A percentile compares a stretch with the other conserved stretches of the same genome.
Conservation (phyloP, 2,113 vertebrate species). For the Poecile atricapillus region DNA sequence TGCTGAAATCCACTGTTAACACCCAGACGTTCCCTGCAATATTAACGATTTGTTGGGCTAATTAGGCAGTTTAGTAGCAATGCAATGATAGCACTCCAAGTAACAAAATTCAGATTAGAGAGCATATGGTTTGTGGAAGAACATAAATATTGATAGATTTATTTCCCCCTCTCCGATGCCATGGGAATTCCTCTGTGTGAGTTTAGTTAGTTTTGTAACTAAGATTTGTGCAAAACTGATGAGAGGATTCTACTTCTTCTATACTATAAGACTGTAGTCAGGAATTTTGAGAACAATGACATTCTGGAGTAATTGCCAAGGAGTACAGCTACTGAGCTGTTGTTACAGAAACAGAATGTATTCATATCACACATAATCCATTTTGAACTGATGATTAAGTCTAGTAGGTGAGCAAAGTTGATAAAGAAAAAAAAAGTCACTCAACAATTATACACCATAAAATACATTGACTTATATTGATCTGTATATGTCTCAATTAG, state of each 20-base stretch:
- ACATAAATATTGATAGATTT: neutral
- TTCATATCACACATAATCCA: neutral
- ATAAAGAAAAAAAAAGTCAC: neutral
- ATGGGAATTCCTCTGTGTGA: neutral
- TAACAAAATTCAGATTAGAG: neutral
- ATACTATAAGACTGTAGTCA: neutral
- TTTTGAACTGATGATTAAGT: neutral
- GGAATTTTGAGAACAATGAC: neutral
- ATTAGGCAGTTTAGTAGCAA: neutral
- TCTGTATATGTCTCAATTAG: neutral
- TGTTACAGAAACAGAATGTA: neutral
- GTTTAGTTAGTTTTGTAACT: neutral
- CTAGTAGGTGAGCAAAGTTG: neutral
- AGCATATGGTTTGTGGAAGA: neutral
- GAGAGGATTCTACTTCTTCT: neutral
- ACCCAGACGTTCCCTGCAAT: rapidly evolving
- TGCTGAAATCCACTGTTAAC: neutral
- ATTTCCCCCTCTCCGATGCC: neutral
- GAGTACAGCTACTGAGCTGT: neutral
- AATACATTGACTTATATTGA: neutral
- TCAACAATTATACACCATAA: neutral
- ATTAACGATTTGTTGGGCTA: neutral
- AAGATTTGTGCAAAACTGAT: neutral
- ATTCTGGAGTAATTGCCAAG: neutral
- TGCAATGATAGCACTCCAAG: neutral